A percentile compares a stretch with the other conserved stretches of the same genome.
phyloP scores from a whole-genome alignment of 2,113 vertebrate species.

The Clarias magur region DNA sequence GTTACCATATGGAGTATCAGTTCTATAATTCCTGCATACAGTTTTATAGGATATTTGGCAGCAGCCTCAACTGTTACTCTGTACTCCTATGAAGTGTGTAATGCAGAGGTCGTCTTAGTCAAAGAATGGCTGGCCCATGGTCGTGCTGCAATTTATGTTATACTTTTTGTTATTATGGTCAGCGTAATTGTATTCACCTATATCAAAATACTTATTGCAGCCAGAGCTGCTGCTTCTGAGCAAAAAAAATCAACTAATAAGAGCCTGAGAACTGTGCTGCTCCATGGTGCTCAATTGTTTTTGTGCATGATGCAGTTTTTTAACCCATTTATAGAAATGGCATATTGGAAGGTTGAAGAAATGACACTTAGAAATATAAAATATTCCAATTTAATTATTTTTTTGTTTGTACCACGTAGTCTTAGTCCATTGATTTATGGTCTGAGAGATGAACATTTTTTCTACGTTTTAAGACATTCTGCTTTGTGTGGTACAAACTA shows the following conservation, averaged over 20 bases:
- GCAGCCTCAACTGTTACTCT: background rate
- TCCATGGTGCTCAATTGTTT: constrained; percentile 56
- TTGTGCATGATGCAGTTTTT: constrained; percentile 44
- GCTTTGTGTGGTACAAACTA: background rate
- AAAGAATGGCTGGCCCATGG: constrained; percentile 41
- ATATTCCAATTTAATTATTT: constrained; percentile 45
- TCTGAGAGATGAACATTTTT: constrained; percentile 50
- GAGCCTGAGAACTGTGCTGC: constrained; percentile 51
- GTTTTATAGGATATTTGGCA: background rate
- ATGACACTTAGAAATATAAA: constrained; percentile 29
- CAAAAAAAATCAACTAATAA: constrained; percentile 44
- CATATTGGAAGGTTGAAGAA: constrained; percentile 11
- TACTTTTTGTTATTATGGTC: constrained; percentile 42
- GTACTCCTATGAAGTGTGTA: constrained; percentile 19
- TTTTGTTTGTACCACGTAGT: constrained; percentile 48
- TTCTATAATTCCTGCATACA: constrained; percentile 26
- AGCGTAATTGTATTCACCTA: constrained; percentile 47
- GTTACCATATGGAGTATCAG: constrained; percentile 38
- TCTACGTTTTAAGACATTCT: background rate
- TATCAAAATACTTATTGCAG: constrained; percentile 47
- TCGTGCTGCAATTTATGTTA: background rate
- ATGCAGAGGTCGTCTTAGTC: constrained; percentile 17
- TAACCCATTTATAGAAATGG: constrained; percentile 42
- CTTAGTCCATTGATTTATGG: constrained; percentile 53
- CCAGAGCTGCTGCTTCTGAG: constrained; percentile 34